These are phyloP conservation scores for Zosterops borbonicus DNA, from an alignment of 2,113 vertebrate genomes.

Conservation along the genomic window DNA sequence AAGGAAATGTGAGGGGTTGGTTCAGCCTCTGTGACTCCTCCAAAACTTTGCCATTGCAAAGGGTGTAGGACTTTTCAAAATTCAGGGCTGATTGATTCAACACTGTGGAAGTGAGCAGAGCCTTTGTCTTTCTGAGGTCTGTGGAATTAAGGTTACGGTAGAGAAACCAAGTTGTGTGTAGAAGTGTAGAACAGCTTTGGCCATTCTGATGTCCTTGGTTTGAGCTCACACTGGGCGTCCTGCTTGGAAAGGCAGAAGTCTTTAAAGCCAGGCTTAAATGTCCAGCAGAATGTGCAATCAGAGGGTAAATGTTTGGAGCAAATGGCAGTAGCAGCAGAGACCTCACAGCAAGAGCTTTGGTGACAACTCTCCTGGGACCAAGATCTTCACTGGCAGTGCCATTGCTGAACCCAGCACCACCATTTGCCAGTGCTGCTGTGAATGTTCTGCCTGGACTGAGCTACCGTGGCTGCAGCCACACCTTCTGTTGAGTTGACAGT, in stretches of 20 bases:
- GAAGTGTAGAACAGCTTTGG: neutral
- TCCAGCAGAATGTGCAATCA: neutral
- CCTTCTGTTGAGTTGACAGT: neutral
- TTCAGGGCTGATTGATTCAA: neutral
- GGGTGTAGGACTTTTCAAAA: neutral
- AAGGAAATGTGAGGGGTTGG: neutral
- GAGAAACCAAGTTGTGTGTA: neutral
- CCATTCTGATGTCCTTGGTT: neutral
- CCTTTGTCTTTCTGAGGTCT: neutral
- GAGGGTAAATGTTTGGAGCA: neutral
- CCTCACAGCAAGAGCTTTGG: neutral
- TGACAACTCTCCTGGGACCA: neutral
- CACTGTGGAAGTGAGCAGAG: neutral
- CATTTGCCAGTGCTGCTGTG: neutral
- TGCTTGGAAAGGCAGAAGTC: fast-evolving
- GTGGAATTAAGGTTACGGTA: neutral
- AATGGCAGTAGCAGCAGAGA: neutral
- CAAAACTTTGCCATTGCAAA: neutral
- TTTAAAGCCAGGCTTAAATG: neutral
- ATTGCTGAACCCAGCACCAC: neutral
- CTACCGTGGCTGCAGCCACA: neutral
- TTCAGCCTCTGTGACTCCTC: neutral
- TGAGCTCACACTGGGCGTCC: neutral
- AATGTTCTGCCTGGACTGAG: neutral
- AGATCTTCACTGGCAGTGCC: neutral